Base-by-base conservation (phyloP, 2,797 vertebrate species). In the Selene dorsalis region DNA sequence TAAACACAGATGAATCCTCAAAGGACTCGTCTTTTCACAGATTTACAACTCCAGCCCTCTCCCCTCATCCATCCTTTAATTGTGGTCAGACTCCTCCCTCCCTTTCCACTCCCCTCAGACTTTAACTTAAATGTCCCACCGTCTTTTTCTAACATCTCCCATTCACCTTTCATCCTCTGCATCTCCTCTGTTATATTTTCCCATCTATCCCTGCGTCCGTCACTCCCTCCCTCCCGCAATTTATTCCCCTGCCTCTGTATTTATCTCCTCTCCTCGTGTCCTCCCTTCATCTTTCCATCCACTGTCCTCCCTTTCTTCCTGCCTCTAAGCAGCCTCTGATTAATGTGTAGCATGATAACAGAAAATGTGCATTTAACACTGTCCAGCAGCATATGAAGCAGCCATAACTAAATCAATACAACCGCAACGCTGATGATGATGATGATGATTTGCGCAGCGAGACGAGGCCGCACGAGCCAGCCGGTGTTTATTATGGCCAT, bases 341-440 rank as follows among this genome's bases (percentile, higher is more conserved):
- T 90, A 91, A 95, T 93, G 91, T 77, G 80, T 74, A 87, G 84
- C 89, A 91, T 90, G 95, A 87, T 90, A 70, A 80, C 83, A 95
- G 94, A 95, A 88, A 96, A 97, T 96, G 96, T 96, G 94, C 95
- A 91, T 97, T 97, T 97, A 97, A 97, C 95, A 95, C 95, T 96
- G 96, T 97, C 94, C 94, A 50, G 86, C 94, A 96, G 96, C 95
- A 90, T 96, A 97, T 96, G 92, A 95, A 95, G 92, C 91, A 76
- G 93, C 93, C 92, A 95, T 95, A 94, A 95, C 93, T 91, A 89
- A 94, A 95, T 96, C 95, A 96, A 97, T 97, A 96, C 85, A 80
- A 85, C 87, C 86, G 22, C 90, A 87, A 61, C 39, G 35, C 45
- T 59, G 83, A 80, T 28, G 84, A 32, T 65, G 78, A 14, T 79